phyloP scores from a whole-genome alignment of 2,888 invertebrate genomes.

The Scaptodrosophila latifasciaeformis region DNA sequence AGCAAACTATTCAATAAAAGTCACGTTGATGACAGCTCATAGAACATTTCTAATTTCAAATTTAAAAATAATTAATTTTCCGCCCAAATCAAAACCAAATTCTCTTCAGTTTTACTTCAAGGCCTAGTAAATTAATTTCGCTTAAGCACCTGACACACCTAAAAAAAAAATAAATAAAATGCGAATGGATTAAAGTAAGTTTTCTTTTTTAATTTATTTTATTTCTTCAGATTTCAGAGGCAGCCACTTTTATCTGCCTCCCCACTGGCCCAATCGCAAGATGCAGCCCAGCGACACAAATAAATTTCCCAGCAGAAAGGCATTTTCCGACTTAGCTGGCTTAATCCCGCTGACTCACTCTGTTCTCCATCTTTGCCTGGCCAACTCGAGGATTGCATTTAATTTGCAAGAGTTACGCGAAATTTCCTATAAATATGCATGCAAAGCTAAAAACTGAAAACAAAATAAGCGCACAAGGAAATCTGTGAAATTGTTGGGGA shows the following conservation, averaged over 20 bases:
- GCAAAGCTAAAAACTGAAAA: slow-evolving; percentile 37
- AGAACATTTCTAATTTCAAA: too few species aligned
- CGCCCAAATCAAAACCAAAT: too few species aligned
- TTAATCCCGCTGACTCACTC: slow-evolving; percentile 1
- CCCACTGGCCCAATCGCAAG: slow-evolving; percentile 20
- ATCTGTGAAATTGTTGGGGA: too few species aligned
- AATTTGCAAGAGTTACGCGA: slow-evolving; percentile 31
- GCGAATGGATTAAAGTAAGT: slow-evolving; percentile 25
- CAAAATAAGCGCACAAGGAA: slow-evolving; percentile 4
- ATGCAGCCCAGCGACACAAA: slow-evolving; percentile 36
- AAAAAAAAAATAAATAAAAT: neutral
- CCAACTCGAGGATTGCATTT: slow-evolving; percentile 34
- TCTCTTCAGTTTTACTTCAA: too few species aligned
- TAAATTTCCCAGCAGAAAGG: slow-evolving; percentile 44
- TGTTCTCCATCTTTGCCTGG: neutral
- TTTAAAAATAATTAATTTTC: too few species aligned
- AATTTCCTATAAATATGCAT: slow-evolving; percentile 66
- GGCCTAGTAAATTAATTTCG: too few species aligned
- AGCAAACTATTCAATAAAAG: too few species aligned
- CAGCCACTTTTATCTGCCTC: slow-evolving; percentile 26
- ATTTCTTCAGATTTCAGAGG: slow-evolving; percentile 28
- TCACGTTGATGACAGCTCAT: too few species aligned
- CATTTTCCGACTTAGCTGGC: slow-evolving; percentile 38
- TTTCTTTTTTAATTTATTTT: slow-evolving; percentile 18
- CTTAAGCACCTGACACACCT: too few species aligned